Conservation (phyloP, 2,888 invertebrate genomes). For the Drosophila barbarae region DNA sequence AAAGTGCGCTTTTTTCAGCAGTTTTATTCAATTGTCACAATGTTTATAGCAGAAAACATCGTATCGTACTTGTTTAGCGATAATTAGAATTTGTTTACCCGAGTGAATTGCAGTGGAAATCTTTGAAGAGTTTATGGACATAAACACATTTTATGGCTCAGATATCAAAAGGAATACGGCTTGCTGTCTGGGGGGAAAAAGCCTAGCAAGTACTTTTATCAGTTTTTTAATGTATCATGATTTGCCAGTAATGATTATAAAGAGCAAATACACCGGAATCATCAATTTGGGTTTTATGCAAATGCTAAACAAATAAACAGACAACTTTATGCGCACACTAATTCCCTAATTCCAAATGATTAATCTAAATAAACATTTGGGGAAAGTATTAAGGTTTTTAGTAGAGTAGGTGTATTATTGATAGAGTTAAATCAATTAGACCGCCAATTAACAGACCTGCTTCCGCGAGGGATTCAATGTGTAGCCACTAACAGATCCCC, state of each 20-base stretch:
- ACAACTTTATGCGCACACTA: slow-evolving; percentile 4
- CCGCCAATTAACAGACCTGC: slow-evolving; percentile 9
- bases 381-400: neutral
- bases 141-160: slow-evolving; percentile 29
- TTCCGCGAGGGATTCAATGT: neutral
- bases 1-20: neutral
- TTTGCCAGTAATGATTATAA: slow-evolving; percentile 17
- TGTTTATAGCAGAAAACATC: slow-evolving; percentile 6
- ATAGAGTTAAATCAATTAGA: slow-evolving; percentile 12
- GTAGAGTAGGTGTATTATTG: neutral
- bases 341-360: slow-evolving; percentile 18
- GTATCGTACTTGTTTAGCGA: slow-evolving; percentile 14
- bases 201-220: slow-evolving; percentile 8
- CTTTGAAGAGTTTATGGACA: slow-evolving; percentile 33
- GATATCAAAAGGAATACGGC: slow-evolving; percentile 32
- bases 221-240: slow-evolving; percentile 23
- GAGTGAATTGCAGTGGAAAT: slow-evolving; percentile 32
- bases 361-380: slow-evolving; percentile 27
- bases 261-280: slow-evolving; percentile 16
- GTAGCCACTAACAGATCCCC: slow-evolving; percentile 1
- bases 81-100: slow-evolving; percentile 28
- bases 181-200: slow-evolving; percentile 1
- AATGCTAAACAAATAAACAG: slow-evolving; percentile 18
- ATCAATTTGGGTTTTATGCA: slow-evolving; percentile 23
- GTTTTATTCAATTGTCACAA: slow-evolving; percentile 2